Conservation (phyloP, 2,888 invertebrate genomes). For the Chrysolina oricalcia region DNA sequence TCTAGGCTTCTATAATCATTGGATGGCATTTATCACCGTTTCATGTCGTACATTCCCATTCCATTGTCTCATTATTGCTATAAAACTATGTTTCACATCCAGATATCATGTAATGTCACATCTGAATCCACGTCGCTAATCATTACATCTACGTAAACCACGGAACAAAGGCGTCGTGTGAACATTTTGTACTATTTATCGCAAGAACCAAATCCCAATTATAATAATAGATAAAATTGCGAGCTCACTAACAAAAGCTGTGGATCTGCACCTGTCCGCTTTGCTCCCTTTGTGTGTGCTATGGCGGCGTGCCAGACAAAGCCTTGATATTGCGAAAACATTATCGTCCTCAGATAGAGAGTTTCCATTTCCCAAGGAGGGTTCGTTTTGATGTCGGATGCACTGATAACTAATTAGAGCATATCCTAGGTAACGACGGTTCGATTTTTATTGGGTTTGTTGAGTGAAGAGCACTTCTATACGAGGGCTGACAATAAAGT, state of each 20-base stretch:
- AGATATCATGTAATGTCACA: conserved; percentile 15
- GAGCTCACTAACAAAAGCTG: conserved; percentile 36
- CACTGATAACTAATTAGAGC: conserved; percentile 26
- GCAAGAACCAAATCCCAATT: conserved; percentile 5
- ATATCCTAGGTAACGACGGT: conserved; percentile 20
- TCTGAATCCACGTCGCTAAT: background rate
- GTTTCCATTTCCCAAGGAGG: conserved; percentile 32
- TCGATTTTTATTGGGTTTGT: background rate
- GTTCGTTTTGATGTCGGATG: conserved; percentile 23
- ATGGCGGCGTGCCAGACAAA: conserved; percentile 33
- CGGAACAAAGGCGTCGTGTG: conserved; percentile 25
- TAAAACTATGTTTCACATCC: background rate
- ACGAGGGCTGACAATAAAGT: too few species aligned
- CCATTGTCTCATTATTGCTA: background rate
- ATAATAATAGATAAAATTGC: conserved; percentile 40
- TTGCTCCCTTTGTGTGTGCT: conserved; percentile 19
- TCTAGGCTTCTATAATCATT: background rate
- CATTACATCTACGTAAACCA: conserved; percentile 14
- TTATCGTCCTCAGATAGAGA: conserved; percentile 38
- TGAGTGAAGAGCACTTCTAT: background rate
- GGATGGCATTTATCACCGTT: background rate
- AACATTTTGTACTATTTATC: conserved; percentile 32
- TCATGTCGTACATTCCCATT: background rate
- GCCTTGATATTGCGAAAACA: conserved; percentile 32
- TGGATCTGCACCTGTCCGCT: conserved; percentile 29